Percentiles rank a stretch among this genome's conserved stretches.
These are phyloP conservation scores for Ophthalmolycus amberensis DNA, from an alignment of 2,113 vertebrate genomes.

Conservation along the genomic window DNA sequence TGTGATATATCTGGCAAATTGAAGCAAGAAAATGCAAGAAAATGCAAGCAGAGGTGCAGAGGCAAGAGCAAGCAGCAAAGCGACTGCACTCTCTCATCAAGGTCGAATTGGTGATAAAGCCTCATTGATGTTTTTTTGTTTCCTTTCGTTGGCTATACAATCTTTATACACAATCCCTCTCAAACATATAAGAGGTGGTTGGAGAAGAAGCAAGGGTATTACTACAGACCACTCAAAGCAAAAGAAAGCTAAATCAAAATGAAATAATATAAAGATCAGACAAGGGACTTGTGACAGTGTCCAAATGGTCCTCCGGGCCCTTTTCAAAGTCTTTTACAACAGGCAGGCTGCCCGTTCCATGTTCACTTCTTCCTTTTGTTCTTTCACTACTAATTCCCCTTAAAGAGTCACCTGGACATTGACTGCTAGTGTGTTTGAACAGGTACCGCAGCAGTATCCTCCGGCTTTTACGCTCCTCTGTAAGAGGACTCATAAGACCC, in stretches of 20 bases:
- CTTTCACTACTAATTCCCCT: not conserved
- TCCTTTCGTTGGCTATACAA: not conserved
- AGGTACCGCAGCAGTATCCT: slow-evolving; percentile 32
- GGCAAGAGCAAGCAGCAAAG: too few species aligned
- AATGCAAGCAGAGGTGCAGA: too few species aligned
- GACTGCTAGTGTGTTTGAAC: slow-evolving; percentile 28
- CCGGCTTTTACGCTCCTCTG: slow-evolving; percentile 22
- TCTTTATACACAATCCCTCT: not conserved
- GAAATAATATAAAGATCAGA: not conserved
- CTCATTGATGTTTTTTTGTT: not conserved
- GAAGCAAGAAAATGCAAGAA: too few species aligned
- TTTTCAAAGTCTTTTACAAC: not conserved
- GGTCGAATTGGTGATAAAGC: too few species aligned
- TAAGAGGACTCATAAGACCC: slow-evolving; percentile 19
- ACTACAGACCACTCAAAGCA: not conserved
- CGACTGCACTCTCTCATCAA: too few species aligned
- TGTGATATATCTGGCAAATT: too few species aligned
- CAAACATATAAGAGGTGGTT: not conserved
- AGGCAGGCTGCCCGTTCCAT: not conserved
- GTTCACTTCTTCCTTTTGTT: not conserved
- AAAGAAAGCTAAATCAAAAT: not conserved
- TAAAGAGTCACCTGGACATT: not conserved
- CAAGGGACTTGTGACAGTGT: not conserved
- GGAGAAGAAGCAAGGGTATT: not conserved
- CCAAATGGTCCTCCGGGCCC: not conserved